Conservation (phyloP, 2,888 invertebrate genomes). For the Auanema freiburgensis region DNA sequence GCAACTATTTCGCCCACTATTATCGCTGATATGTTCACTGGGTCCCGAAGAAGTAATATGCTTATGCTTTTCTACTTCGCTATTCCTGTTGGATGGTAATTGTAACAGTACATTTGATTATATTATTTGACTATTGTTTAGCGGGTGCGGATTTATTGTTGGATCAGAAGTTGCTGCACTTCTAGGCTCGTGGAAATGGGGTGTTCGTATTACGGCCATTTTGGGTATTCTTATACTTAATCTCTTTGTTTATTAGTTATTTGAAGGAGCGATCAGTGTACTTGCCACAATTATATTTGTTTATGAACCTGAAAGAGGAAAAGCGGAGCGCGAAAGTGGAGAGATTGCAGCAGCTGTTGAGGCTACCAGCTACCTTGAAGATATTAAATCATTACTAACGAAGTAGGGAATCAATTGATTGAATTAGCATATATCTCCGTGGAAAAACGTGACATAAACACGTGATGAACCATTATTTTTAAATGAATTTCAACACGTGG, state of each 20-base stretch:
- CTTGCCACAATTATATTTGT: conserved; percentile 51
- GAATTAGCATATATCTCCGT: no score
- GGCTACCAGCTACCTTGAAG: conserved; percentile 39
- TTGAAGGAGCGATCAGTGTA: conserved; percentile 49
- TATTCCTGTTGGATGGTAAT: conserved; percentile 77
- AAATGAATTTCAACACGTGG: no score
- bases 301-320: conserved; percentile 56
- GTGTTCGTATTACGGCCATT: conserved; percentile 83
- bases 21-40: conserved; percentile 91
- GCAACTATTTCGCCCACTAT: conserved; percentile 98
- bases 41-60: conserved; percentile 80
- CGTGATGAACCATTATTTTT: no score
- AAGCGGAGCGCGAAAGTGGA: conserved; percentile 39
- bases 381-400: conserved; percentile 40
- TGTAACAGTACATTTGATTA: background rate
- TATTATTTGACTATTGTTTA: conserved; percentile 66
- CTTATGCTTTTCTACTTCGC: conserved; percentile 96
- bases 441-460: no score
- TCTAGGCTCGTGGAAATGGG: conserved; percentile 84
- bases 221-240: conserved; percentile 71
- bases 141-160: conserved; percentile 90
- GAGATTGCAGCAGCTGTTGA: conserved; percentile 38
- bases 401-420: conserved; percentile 25
- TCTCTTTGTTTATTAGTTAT: background rate
- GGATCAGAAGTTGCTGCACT: conserved; percentile 82